phyloP scores from a whole-genome alignment of 35 echinoderm and acorn worm genomes.

The Stichopus chloronotus region DNA sequence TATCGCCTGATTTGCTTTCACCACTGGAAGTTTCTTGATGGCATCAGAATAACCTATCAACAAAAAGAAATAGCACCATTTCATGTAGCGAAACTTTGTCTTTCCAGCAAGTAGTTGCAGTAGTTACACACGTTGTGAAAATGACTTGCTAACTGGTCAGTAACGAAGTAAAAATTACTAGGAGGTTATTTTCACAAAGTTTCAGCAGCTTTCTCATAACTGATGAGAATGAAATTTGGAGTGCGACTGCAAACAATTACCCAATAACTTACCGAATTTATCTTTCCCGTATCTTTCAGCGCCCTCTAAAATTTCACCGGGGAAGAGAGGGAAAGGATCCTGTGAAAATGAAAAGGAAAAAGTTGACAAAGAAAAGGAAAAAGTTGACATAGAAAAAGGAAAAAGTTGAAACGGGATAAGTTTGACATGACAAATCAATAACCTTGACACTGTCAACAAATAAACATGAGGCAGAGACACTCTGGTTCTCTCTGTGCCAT shows the following conservation, averaged over 20 bases:
- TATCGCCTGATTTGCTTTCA: constrained; percentile 92
- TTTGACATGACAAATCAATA: no score
- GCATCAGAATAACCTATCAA: constrained; percentile 68
- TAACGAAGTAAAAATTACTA: no score
- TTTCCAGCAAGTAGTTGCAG: background rate
- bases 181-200: no score
- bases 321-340: constrained; percentile 91
- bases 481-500: no score
- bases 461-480: no score
- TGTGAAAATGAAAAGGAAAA: constrained; percentile 16
- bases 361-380: background rate
- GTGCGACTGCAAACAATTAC: background rate
- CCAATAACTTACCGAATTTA: constrained; percentile 25
- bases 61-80: background rate
- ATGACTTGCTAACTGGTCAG: no score
- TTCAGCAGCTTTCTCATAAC: no score
- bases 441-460: no score
- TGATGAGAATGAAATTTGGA: no score
- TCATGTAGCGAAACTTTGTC: background rate
- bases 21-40: constrained; percentile 79
- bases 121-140: no score
- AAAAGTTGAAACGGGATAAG: no score
- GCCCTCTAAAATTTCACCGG: constrained; percentile 76
- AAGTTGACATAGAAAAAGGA: background rate
- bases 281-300: constrained; percentile 53